Base-by-base conservation (phyloP, 1,140 invertebrate genomes). In the fruit fly (Drosophila melanogaster) region DNA sequence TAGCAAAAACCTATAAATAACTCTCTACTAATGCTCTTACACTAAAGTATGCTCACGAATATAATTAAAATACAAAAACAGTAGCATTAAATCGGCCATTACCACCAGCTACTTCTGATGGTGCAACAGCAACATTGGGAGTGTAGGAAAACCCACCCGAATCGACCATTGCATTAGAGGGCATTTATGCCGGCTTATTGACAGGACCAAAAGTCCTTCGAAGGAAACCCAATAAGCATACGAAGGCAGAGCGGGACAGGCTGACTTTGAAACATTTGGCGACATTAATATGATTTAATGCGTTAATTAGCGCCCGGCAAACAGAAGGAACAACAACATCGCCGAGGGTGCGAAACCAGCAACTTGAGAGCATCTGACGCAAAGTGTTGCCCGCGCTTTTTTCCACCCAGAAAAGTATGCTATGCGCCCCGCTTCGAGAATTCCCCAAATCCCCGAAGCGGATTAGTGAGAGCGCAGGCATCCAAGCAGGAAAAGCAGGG, bases 391-490 rank as follows among this genome's bases (percentile, higher is more conserved):
- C 30, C 30, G 30, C 30, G 30, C 30, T 30, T 30, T 30, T 30
- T 7, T 6, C 40, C 53, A 14, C 74, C 81, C 81, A 56, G 64
- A 78, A 83, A 89, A 87, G 83, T 89, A 87, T 87, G 80, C 84
- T 89, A 89, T 56, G 79, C 62, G 59, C 77, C 35, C 47, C 41
- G 24, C 15, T 15, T 10, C 0, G 24, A 40, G 67, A 37, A 91
- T 91, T 91, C 90, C 90, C 90, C 84, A 91, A 91, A 91, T 91
- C 90, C 90, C 90, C 76, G 90, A 90, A 91, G 90, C 90, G 90
- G 90, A 91, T 91, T 91, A 91, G 74, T 62, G 50, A 50, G 43
- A 67, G 67, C 73, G 60, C 51, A 41, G 62, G 58, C 53, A 79
- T 58, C 62, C 59, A 47, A 10, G 7, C 14, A 15, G 51, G 11